These are phyloP conservation scores for Agrilus mali DNA, from an alignment of 2,888 invertebrate species.

Conservation along the genomic window DNA sequence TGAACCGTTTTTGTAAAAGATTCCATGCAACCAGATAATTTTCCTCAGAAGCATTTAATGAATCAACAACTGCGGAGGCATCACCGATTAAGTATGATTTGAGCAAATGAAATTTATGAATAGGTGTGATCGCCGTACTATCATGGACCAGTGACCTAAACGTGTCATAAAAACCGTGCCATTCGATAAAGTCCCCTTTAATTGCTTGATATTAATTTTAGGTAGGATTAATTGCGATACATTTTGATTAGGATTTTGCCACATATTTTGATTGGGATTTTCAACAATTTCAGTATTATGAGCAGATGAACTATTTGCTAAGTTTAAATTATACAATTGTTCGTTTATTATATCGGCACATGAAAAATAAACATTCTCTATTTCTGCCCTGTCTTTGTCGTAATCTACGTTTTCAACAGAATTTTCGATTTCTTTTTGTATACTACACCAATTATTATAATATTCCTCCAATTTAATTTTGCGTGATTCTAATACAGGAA, in stretches of 20 bases:
- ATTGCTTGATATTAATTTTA: conserved; percentile 1
- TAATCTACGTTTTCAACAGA: conserved; percentile 1
- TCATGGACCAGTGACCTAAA: conserved; percentile 1
- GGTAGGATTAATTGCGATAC: not conserved
- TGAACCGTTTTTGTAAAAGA: too few species aligned
- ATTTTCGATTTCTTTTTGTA: not conserved
- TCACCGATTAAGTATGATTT: not conserved
- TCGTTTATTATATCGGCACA: not conserved
- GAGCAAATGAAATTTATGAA: conserved; percentile 2
- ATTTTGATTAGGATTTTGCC: too few species aligned
- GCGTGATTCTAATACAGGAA: too few species aligned
- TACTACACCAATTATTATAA: not conserved
- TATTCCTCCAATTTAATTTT: too few species aligned
- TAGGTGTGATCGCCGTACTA: not conserved
- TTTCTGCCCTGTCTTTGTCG: not conserved
- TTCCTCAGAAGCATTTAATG: not conserved
- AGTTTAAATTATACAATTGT: not conserved
- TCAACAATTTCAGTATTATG: not conserved
- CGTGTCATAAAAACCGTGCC: not conserved
- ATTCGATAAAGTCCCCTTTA: not conserved
- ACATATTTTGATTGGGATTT: not conserved
- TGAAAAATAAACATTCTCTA: conserved; percentile 2
- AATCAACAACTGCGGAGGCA: not conserved
- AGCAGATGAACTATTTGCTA: not conserved
- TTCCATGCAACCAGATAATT: not conserved